Percentiles rank a stretch among this genome's conserved stretches.
phyloP scores from a whole-genome alignment of 2,113 vertebrate genomes.

The Macrotis lagotis region DNA sequence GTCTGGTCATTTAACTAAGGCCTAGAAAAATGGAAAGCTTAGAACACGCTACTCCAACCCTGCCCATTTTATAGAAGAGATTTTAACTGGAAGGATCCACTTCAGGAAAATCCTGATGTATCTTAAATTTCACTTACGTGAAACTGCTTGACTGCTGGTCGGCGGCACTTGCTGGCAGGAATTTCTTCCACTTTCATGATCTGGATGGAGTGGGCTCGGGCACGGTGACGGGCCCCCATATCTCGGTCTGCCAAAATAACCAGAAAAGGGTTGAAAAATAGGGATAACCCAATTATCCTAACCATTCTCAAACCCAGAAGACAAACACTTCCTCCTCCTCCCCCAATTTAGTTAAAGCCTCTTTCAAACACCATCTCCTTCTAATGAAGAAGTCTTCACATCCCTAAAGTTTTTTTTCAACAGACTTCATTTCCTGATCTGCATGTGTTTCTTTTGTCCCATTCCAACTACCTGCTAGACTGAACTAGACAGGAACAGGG shows the following conservation, averaged over 20 bases:
- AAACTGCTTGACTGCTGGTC: conserved; percentile 98
- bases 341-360: too few relatives aligned
- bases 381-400: not conserved
- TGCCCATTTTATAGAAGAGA: not conserved
- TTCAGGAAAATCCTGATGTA: not conserved
- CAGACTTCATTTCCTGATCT: not conserved
- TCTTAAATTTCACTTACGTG: conserved; percentile 88
- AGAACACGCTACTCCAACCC: not conserved
- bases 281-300: not conserved
- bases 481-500: not conserved
- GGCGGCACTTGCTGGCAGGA: conserved; percentile 95
- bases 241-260: conserved; percentile 88
- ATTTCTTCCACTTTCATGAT: conserved; percentile 99
- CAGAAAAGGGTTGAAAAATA: not conserved
- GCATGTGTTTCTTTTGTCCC: not conserved
- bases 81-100: not conserved
- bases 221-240: conserved; percentile 97
- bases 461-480: not conserved
- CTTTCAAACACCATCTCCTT: not conserved
- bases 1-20: not conserved
- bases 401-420: not conserved
- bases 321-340: too few relatives aligned
- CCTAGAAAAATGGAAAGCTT: not conserved
- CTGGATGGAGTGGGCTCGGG: conserved; percentile 96
- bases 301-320: not conserved